Evolutionary conservation across 2,888 invertebrate genomes (phyloP).

Genomic region (Acanthosepion esculentum): DNA sequence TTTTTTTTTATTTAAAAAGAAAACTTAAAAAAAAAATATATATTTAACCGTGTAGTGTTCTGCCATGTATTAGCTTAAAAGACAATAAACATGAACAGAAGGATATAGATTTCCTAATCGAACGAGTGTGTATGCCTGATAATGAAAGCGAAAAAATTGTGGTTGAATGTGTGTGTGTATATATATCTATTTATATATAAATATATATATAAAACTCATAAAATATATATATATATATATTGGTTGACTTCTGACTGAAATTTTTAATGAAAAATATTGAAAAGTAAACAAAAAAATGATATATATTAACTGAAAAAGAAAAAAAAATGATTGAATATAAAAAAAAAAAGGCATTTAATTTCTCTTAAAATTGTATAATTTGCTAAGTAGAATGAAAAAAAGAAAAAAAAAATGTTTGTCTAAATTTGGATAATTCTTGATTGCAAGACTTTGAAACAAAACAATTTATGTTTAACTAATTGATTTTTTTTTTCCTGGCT

Average conservation of each 20-base stretch:
- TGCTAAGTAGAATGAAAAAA: background rate
- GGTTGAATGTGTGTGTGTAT: background rate
- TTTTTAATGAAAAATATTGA: background rate
- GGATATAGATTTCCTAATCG: background rate
- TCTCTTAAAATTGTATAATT: background rate
- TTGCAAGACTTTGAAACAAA: too few relatives aligned
- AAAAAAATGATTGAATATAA: background rate
- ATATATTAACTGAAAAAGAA: slow-evolving; percentile 9
- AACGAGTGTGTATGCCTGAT: slow-evolving; percentile 18
- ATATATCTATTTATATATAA: background rate
- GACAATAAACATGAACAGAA: background rate
- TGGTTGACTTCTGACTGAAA: slow-evolving; percentile 21
- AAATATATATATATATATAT: background rate
- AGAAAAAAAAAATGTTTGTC: background rate
- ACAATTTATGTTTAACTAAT: background rate
- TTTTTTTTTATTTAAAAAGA: background rate
- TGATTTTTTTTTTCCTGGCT: background rate
- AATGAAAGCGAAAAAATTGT: background rate
- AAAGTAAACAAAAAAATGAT: background rate
- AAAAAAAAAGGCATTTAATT: background rate
- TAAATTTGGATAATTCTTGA: too few relatives aligned
- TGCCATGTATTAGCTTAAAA: background rate
- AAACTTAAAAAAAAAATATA: background rate
- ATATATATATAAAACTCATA: background rate
- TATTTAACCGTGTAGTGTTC: background rate